Base-by-base conservation (phyloP, 2,888 invertebrate species). In the Enchytraeus crypticus region DNA sequence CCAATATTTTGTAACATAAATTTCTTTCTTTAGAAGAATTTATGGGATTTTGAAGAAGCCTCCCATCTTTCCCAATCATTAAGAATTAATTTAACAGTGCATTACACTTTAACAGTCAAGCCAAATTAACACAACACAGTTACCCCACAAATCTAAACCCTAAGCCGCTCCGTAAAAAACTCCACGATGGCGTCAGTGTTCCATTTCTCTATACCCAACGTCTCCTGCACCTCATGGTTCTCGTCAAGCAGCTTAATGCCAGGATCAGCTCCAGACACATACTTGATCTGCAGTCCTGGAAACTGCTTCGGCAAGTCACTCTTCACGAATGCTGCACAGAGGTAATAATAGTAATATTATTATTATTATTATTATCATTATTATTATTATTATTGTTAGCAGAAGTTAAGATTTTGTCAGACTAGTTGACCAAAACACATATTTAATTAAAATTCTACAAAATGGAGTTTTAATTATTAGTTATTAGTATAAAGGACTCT, bases 131-230 rank as follows among this genome's bases (percentile, higher is more conserved):
- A n/a, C n/a, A n/a, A n/a, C n/a, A n/a, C n/a, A n/a, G n/a, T n/a
- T n/a, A n/a, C n/a, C n/a, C n/a, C n/a, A n/a, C n/a, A n/a, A 47
- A 47, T 54, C 47, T 67, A 65, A 47, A 64, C 57, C 33, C 30
- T 32, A 67, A 96, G 84, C 84, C 92, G 89, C 38, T 92, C 89
- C 70, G 87, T 88, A 69, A 98, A 85, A 81, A 96, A 98, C 79
- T 96, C 95, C 77, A 92, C 91, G 2, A 98, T 89, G 0, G 95
- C 90, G 79, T 98, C 96, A 0, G 97, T 97, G 79, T 96, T 91
- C 97, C 97, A 97, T 77, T 95, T 95, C 72, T 93, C 92, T 74
- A 98, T 95, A 57, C 93, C 95, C 32, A 97, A 85, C 27, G 89
- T 77, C 65, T 93, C 92, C 76, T 86, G 86, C 1, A 91, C 85